Evolutionary conservation across 2,888 invertebrate genomes (phyloP).

Genomic region (Thera obeliscata): DNA sequence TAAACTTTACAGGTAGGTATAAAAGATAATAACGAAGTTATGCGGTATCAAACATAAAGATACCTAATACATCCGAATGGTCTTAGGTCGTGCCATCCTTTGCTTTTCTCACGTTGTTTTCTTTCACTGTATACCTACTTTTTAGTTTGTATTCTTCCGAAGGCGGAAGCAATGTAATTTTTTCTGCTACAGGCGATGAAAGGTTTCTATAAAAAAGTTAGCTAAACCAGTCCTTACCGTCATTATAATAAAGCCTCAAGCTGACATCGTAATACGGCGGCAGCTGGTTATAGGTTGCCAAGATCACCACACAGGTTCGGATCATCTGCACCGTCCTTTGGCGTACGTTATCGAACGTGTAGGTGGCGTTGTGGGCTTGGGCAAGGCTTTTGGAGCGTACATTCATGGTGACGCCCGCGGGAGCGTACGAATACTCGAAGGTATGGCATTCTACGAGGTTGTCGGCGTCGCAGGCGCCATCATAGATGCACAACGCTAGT

Average conservation of each 20-base stretch:
- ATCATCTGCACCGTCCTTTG: constrained; percentile 57
- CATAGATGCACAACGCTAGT: constrained; percentile 72
- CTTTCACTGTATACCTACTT: no score
- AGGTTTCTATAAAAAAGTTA: neutral
- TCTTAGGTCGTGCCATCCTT: no score
- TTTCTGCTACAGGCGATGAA: no score
- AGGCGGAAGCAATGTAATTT: no score
- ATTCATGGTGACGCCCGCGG: constrained; percentile 58
- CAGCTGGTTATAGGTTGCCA: constrained; percentile 49
- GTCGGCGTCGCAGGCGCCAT: constrained; percentile 60
- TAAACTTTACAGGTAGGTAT: no score
- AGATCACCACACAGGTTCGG: constrained; percentile 56
- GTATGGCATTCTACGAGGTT: constrained; percentile 68
- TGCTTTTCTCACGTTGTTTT: no score
- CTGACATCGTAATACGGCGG: constrained; percentile 59
- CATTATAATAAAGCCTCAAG: constrained; percentile 71
- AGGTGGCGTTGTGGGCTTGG: constrained; percentile 41
- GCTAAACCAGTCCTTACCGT: constrained; percentile 49
- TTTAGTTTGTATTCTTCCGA: no score
- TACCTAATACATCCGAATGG: no score
- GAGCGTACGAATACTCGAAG: constrained; percentile 66
- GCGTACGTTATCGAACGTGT: constrained; percentile 59
- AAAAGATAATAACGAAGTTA: no score
- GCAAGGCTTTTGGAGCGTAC: constrained; percentile 53
- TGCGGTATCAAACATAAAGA: no score